Evolutionary conservation across 2,113 vertebrate species (phyloP).

Genomic region (Brienomyrus brachyistius): DNA sequence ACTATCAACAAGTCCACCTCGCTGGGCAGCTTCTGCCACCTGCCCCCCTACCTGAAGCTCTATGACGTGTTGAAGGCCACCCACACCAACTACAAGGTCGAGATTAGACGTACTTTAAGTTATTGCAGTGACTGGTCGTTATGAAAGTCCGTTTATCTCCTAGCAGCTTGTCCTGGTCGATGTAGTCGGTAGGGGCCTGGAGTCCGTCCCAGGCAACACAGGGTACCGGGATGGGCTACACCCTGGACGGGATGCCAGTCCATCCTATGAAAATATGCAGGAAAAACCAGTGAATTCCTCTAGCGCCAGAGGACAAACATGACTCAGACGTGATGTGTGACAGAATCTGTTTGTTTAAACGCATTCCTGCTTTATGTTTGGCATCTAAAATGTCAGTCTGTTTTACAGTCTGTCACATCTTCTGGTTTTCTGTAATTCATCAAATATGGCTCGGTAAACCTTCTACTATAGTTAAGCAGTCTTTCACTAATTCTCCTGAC

Average conservation of each 20-base stretch:
- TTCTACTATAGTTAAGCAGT: background rate
- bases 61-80: conserved; percentile 95
- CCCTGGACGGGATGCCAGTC: background rate
- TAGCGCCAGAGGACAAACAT: background rate
- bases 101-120: background rate
- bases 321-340: background rate
- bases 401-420: background rate
- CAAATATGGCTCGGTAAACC: background rate
- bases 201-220: background rate
- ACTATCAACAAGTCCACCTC: conserved; percentile 79
- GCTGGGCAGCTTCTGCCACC: conserved; percentile 87
- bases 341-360: background rate
- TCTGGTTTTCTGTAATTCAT: background rate
- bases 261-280: background rate
- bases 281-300: background rate
- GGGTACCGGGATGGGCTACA: background rate
- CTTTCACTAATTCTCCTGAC: background rate
- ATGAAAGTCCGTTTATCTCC: background rate
- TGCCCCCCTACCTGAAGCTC: conserved; percentile 89
- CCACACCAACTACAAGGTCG: conserved; percentile 91
- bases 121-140: background rate
- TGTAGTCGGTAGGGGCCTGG: background rate
- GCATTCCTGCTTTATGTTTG: background rate
- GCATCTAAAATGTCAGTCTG: background rate
- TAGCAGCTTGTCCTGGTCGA: background rate